Percentiles rank a stretch among this genome's conserved stretches.
Conservation (phyloP, 2,888 invertebrate genomes). For the Molorchus minor region DNA sequence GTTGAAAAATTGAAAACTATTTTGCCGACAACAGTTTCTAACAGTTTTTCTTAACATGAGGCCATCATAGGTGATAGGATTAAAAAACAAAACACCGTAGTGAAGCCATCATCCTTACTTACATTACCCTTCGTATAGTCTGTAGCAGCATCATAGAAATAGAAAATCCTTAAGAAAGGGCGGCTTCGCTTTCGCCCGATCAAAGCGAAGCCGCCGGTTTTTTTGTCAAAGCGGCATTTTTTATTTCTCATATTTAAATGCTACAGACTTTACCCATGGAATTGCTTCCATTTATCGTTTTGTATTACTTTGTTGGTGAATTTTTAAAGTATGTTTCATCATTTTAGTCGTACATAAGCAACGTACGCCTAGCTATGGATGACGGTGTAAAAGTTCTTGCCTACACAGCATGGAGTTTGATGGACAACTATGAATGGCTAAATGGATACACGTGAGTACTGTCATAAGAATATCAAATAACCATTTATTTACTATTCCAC, state of each 20-base stretch:
- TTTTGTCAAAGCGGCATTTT: not conserved
- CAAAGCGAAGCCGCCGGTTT: not conserved
- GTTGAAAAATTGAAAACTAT: no score
- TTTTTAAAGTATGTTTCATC: constrained; percentile 4
- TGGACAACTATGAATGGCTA: constrained; percentile 12
- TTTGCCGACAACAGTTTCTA: no score
- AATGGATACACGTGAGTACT: not conserved
- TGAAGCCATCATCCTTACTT: no score
- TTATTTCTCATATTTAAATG: constrained; percentile 21
- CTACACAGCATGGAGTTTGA: constrained; percentile 7
- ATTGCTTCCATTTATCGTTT: no score
- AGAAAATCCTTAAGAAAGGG: no score
- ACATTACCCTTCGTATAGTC: no score
- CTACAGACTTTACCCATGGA: no score
- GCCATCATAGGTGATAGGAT: no score
- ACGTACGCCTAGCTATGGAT: constrained; percentile 1
- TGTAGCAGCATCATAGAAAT: no score
- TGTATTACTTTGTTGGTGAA: constrained; percentile 28
- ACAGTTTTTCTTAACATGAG: no score
- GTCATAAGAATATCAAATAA: not conserved
- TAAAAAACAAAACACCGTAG: no score
- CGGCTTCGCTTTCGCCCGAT: not conserved
- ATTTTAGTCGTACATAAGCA: constrained; percentile 5
- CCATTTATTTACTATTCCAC: not conserved
- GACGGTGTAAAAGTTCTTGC: constrained; percentile 4